Percentiles rank a stretch among this genome's conserved stretches.
These are phyloP conservation scores for Phyllotreta striolata DNA, from an alignment of 2,888 invertebrate species.

Conservation along the genomic window DNA sequence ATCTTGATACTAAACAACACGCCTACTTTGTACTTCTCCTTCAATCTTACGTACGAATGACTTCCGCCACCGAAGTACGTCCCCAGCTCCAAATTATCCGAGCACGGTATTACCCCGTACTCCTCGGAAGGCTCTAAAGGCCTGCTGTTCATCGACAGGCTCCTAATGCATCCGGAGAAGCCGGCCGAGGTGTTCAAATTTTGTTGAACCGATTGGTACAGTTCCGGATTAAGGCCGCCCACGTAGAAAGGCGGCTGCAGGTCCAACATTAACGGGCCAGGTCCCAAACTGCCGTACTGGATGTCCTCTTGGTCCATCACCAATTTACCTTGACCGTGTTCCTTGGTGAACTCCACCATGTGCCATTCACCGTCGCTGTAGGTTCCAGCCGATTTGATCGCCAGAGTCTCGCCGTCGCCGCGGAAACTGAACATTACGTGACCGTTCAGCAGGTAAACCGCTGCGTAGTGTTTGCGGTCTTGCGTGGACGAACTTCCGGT, in stretches of 20 bases:
- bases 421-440: slow-evolving; percentile 76
- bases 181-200: slow-evolving; percentile 64
- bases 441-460: slow-evolving; percentile 78
- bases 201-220: slow-evolving; percentile 57
- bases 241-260: slow-evolving; percentile 78
- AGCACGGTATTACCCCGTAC: slow-evolving; percentile 79
- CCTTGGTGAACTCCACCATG: slow-evolving; percentile 72
- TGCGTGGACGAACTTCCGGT: slow-evolving; percentile 59
- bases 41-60: slow-evolving; percentile 72
- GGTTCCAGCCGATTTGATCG: slow-evolving; percentile 64
- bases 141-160: slow-evolving; percentile 75
- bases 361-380: slow-evolving; percentile 86
- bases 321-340: slow-evolving; percentile 70
- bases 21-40: slow-evolving; percentile 82
- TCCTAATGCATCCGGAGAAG: slow-evolving; percentile 85
- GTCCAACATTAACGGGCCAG: slow-evolving; percentile 60
- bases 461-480: slow-evolving; percentile 68
- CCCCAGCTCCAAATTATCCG: slow-evolving; percentile 79
- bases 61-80: slow-evolving; percentile 83
- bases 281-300: slow-evolving; percentile 39
- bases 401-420: slow-evolving; percentile 68
- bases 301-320: slow-evolving; percentile 69
- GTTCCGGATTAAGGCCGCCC: slow-evolving; percentile 75
- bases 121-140: slow-evolving; percentile 68
- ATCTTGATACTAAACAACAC: slow-evolving; percentile 79